A percentile compares a stretch with the other conserved stretches of the same genome.
Evolutionary conservation across 2,888 invertebrate species (phyloP).

Genomic region (Ornithoptera priamus): DNA sequence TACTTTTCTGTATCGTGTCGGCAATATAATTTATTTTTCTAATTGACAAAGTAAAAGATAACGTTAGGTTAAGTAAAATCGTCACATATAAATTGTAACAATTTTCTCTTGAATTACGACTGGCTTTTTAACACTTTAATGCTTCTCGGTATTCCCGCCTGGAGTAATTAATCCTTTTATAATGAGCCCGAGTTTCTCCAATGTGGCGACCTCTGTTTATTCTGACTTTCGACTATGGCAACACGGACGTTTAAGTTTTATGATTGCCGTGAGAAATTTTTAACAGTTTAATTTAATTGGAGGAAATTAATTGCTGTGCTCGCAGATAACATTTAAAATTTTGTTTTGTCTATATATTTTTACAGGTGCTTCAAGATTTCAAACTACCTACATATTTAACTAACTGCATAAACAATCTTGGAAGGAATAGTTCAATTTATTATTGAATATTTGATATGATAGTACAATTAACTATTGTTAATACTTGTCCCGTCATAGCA

Average conservation of each 20-base stretch:
- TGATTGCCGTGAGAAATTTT: constrained; percentile 66
- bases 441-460: not conserved
- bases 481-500: constrained; percentile 21
- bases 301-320: constrained; percentile 27
- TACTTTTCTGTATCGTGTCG: too few relatives aligned
- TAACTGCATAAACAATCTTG: too few relatives aligned
- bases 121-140: constrained; percentile 59
- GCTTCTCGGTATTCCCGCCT: constrained; percentile 57
- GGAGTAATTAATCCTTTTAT: constrained; percentile 64
- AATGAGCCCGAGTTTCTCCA: constrained; percentile 53
- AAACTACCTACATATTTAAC: not conserved
- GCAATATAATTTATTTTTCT: constrained; percentile 48
- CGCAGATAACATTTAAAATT: constrained; percentile 11
- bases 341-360: constrained; percentile 1
- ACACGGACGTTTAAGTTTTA: constrained; percentile 54
- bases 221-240: constrained; percentile 50
- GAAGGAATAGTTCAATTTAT: too few relatives aligned
- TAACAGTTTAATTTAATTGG: constrained; percentile 47
- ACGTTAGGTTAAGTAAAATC: constrained; percentile 50
- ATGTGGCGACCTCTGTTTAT: constrained; percentile 50
- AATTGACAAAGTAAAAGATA: not conserved
- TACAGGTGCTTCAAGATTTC: not conserved
- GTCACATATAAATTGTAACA: constrained; percentile 55
- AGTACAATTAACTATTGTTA: not conserved
- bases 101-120: constrained; percentile 54